phyloP scores from a whole-genome alignment of 2,797 vertebrate species.

The Pseudocheirus occidentalis region DNA sequence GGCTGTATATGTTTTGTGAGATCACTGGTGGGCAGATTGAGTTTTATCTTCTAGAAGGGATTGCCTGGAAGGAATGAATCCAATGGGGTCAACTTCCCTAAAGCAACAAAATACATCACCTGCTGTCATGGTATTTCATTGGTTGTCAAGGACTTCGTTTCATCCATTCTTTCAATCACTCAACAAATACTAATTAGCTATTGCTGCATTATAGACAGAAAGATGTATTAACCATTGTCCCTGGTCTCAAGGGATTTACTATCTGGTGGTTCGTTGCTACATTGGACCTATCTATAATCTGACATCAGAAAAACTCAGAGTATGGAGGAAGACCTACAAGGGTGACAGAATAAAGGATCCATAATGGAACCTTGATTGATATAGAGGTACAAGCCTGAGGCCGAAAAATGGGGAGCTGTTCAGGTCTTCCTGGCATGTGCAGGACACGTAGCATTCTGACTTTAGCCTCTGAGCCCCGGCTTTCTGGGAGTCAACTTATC shows the following conservation, averaged over 20 bases:
- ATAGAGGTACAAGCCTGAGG: background rate
- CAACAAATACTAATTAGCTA: conserved; percentile 28
- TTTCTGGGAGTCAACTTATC: conserved; percentile 12
- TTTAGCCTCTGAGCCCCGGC: conserved; percentile 7
- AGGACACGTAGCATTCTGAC: background rate
- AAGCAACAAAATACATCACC: background rate
- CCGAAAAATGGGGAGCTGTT: background rate
- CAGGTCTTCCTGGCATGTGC: background rate
- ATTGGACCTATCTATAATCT: background rate
- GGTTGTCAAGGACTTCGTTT: background rate
- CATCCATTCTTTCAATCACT: conserved; percentile 33
- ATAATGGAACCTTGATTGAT: background rate
- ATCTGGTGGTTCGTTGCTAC: conserved; percentile 23
- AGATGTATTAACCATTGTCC: conserved; percentile 28
- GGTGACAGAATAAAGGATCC: background rate
- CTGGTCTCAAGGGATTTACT: conserved; percentile 35
- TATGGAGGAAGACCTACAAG: background rate
- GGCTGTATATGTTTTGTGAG: background rate
- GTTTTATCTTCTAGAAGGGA: background rate
- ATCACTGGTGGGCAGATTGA: background rate
- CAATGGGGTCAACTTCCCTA: background rate
- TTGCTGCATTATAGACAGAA: conserved; percentile 26
- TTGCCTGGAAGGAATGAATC: conserved; percentile 48
- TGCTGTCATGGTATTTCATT: background rate
- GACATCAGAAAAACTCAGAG: background rate